Conservation (phyloP, 2,888 invertebrate genomes). For the Melinaea menophilus region DNA sequence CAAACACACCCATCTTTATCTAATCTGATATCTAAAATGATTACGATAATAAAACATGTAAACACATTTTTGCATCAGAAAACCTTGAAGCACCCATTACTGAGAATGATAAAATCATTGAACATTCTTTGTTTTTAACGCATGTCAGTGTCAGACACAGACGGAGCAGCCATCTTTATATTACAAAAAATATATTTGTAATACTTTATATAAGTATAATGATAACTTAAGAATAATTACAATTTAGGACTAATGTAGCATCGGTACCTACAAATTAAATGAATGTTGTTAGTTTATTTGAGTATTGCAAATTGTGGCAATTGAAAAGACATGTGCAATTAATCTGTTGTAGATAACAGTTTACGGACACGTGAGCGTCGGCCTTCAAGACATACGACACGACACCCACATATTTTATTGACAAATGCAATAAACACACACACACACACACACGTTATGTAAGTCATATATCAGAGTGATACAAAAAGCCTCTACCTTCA, state of each 20-base stretch:
- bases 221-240: no score
- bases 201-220: no score
- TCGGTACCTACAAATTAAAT: not conserved
- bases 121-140: no score
- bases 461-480: not conserved
- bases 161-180: no score
- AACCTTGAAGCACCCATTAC: conserved; percentile 8
- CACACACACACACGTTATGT: not conserved
- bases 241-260: not conserved
- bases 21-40: not conserved
- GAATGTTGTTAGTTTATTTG: not conserved
- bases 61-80: conserved; percentile 14
- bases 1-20: not conserved
- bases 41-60: conserved; percentile 8
- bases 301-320: conserved; percentile 12
- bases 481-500: no score
- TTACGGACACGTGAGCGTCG: conserved; percentile 21
- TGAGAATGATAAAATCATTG: not conserved
- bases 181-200: no score
- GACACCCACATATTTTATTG: conserved; percentile 6
- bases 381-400: conserved; percentile 22
- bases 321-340: conserved; percentile 18
- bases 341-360: conserved; percentile 22
- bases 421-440: not conserved
- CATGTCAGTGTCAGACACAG: no score